These are phyloP conservation scores for Monopterus albus DNA, from an alignment of 2,113 vertebrate species.

Conservation along the genomic window DNA sequence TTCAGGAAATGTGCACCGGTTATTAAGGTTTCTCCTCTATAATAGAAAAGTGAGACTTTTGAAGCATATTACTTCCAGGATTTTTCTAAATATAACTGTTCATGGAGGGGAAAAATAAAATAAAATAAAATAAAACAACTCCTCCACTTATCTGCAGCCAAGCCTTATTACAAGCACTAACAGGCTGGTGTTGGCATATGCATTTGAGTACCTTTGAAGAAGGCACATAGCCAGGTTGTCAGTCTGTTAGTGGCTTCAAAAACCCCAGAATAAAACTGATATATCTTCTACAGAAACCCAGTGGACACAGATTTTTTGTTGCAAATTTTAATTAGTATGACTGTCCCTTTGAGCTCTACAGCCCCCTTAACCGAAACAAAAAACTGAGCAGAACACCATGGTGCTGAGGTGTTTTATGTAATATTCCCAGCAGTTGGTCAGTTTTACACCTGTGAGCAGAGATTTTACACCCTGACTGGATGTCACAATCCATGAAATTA, in stretches of 20 bases:
- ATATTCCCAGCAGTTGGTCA: neutral
- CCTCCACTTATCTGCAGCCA: constrained; percentile 12
- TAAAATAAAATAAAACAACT: neutral
- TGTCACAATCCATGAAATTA: neutral
- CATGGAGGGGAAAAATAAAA: neutral
- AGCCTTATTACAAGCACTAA: constrained; percentile 43
- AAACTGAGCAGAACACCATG: neutral
- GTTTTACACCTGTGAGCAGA: neutral
- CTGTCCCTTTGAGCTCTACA: neutral
- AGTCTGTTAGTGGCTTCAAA: constrained; percentile 31
- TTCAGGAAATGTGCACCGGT: neutral
- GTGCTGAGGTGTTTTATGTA: neutral
- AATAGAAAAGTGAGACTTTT: constrained; percentile 7
- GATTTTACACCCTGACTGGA: too few species aligned
- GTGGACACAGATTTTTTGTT: too few species aligned
- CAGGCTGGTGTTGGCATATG: constrained; percentile 27
- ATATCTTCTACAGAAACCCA: too few species aligned
- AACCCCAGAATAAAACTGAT: constrained; percentile 34
- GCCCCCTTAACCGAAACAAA: neutral
- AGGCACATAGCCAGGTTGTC: constrained; percentile 26
- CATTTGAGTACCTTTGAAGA: constrained; percentile 27
- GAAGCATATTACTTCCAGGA: neutral
- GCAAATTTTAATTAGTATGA: neutral
- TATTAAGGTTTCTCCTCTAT: neutral
- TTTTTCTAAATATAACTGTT: constrained; percentile 18